phyloP scores from a whole-genome alignment of 2,113 vertebrate species.

The Acanthisitta chloris region DNA sequence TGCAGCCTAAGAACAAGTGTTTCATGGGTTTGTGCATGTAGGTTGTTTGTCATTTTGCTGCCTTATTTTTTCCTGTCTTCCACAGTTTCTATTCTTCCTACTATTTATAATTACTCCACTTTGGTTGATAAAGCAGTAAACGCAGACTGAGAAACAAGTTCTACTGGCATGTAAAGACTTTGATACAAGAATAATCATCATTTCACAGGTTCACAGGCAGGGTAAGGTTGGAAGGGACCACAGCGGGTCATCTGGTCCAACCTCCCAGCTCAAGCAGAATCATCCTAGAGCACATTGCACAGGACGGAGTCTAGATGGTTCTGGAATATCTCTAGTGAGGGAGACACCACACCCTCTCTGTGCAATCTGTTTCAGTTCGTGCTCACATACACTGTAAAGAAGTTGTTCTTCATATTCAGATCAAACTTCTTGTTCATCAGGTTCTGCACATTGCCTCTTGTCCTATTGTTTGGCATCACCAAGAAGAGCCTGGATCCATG shows the following conservation, averaged over 20 bases:
- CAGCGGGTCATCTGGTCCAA: too few relatives aligned
- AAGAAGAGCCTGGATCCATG: neutral
- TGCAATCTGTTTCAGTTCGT: accelerated
- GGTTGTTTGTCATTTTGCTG: neutral
- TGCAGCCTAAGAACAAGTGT: accelerated
- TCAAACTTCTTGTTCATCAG: too few relatives aligned
- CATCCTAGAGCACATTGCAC: too few relatives aligned
- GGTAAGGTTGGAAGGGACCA: neutral
- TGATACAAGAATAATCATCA: neutral
- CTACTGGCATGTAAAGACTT: neutral
- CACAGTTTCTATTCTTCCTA: neutral
- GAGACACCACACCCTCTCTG: neutral
- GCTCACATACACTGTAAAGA: neutral
- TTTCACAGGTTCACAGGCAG: neutral
- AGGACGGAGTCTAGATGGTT: neutral
- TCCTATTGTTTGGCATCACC: neutral
- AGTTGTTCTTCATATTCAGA: neutral
- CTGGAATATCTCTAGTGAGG: neutral
- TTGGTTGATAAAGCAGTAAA: neutral
- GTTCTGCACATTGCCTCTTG: neutral
- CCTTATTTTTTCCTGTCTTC: neutral
- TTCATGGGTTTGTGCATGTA: neutral
- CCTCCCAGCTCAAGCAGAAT: neutral
- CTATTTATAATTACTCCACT: neutral
- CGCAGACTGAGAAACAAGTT: neutral